These are phyloP conservation scores for Dryococelus australis DNA, from an alignment of 2,888 invertebrate species.

Conservation along the genomic window DNA sequence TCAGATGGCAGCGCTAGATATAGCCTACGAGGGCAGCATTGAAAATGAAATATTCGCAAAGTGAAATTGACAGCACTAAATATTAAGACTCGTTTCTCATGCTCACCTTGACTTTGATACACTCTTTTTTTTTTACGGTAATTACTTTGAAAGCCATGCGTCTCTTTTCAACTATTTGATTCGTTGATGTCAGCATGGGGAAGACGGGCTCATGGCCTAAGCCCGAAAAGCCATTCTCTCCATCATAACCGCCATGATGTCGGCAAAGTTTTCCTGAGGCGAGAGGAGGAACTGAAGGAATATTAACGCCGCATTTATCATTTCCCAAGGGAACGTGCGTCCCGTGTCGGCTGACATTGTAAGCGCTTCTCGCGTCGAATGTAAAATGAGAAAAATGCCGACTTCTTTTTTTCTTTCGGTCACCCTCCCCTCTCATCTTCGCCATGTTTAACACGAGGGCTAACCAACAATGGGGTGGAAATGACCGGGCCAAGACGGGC, in stretches of 20 bases:
- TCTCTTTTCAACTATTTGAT: too few species aligned
- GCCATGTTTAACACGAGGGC: background rate
- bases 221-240: background rate
- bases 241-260: background rate
- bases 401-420: background rate
- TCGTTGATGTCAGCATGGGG: too few species aligned
- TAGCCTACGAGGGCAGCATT: too few species aligned
- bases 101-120: too few species aligned
- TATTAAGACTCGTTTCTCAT: too few species aligned
- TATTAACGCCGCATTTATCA: background rate
- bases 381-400: background rate
- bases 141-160: too few species aligned
- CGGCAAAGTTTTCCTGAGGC: background rate
- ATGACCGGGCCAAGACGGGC: background rate
- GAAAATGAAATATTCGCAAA: too few species aligned
- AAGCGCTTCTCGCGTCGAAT: slow-evolving; percentile 5
- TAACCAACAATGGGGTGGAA: slow-evolving; percentile 7
- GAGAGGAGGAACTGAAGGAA: background rate
- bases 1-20: too few species aligned
- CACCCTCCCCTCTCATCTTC: background rate
- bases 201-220: too few species aligned
- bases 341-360: background rate
- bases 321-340: background rate
- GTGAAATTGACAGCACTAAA: too few species aligned
- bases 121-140: too few species aligned